Evolutionary conservation across 2,797 vertebrate genomes (phyloP).

Genomic region (Pantherophis alleghaniensis): DNA sequence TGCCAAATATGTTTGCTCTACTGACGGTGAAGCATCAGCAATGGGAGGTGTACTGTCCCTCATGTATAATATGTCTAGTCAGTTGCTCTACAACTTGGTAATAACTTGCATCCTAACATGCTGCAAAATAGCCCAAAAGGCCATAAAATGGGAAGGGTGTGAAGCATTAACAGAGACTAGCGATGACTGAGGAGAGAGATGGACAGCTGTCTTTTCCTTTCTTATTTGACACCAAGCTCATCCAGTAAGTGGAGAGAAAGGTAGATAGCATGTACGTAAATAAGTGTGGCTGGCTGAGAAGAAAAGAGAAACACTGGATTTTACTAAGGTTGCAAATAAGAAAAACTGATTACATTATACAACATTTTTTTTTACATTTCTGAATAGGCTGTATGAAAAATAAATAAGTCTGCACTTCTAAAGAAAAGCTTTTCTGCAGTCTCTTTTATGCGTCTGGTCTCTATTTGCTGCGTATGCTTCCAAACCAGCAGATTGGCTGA

Average conservation of each 20-base stretch:
- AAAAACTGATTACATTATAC: not conserved
- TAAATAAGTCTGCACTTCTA: not conserved
- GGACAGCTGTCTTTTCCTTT: not conserved
- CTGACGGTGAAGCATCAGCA: not conserved
- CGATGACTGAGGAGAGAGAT: not conserved
- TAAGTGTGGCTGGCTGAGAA: not conserved
- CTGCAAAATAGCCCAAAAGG: not conserved
- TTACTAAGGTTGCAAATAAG: not conserved
- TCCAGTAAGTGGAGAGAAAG: not conserved
- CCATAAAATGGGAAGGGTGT: not conserved
- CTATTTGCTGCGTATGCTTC: not conserved
- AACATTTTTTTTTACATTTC: not conserved
- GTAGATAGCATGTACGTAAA: not conserved
- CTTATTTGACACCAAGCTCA: not conserved
- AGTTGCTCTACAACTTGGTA: not conserved
- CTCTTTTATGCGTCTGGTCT: not conserved
- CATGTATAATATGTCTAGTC: not conserved
- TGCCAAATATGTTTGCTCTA: not conserved
- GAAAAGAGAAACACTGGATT: not conserved
- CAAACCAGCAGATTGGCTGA: conserved; percentile 22
- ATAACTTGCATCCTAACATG: no score
- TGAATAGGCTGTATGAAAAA: conserved; percentile 5
- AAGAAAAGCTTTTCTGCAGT: not conserved
- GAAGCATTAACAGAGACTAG: not conserved
- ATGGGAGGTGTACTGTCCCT: not conserved